Base-by-base conservation (phyloP, 2,888 invertebrate genomes). In the Cistogaster globosa region DNA sequence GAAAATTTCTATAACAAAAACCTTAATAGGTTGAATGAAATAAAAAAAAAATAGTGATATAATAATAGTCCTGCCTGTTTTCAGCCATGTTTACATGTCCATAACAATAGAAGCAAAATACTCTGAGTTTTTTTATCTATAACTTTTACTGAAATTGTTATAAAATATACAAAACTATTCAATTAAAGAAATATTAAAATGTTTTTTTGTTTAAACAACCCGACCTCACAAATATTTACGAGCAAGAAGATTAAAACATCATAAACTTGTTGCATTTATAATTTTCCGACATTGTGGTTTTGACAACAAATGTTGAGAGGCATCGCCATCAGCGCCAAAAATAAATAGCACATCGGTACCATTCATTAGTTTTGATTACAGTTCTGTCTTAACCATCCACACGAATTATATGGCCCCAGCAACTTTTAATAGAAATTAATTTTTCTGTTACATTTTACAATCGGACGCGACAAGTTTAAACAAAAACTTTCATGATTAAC, bases 381-480 rank as follows among this genome's bases (percentile, higher is more conserved):
- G 53, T 53, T 53, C 58, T 45, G 67, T 51, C 20, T 65, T 45
- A 38, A 22, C 5, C 60, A 26, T 55, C 14, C 14, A 22, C 22
- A 36, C 9, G 0, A 71, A 22, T 45, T 14, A 14, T 22, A 4
- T 4, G 51, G 62, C 74, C 26, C 12, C 16, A 67, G 53, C 22
- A 32, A 51, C 11, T 68, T n/a, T 68, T 42, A 63, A 72, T 48
- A 53, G 16, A 36, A 74, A 53, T 42, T 51, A 74, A 80, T 67
- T 16, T 8, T 45, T 45, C 4, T 26, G 48, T 76, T 76, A 38
- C 16, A 8, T 63, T 78, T 78, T 60, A 78, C 78, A 82, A 82
- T 75, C 74, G 63, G 85, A 55, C 85, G 85, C 82, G 82, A 85
- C 85, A 78, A 78, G 65, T 82, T 85, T 85, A 85, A 85, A 85